Conservation (phyloP, 2,888 invertebrate species). For the Nineta flava region DNA sequence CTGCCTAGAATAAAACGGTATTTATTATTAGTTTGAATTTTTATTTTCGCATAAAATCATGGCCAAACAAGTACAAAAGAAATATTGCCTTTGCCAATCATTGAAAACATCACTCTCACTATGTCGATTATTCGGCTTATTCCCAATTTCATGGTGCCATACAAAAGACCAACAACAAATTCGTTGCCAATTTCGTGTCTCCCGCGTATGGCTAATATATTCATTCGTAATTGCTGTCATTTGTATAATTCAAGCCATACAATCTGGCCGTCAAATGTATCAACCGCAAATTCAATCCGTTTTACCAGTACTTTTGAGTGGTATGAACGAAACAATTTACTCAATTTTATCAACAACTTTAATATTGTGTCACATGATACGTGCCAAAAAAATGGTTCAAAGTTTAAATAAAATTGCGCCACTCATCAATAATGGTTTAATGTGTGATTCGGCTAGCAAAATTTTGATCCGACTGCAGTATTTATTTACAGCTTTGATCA, state of each 20-base stretch:
- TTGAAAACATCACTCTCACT: slow-evolving; percentile 16
- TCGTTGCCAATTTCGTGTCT: slow-evolving; percentile 20
- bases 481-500: slow-evolving; percentile 15
- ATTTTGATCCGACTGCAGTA: slow-evolving; percentile 16
- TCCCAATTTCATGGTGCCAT: slow-evolving; percentile 20
- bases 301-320: background rate
- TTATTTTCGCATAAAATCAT: too few species aligned
- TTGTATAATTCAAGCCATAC: slow-evolving; percentile 15
- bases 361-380: slow-evolving; percentile 16
- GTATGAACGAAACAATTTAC: slow-evolving; percentile 1
- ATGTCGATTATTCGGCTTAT: slow-evolving; percentile 20
- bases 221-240: slow-evolving; percentile 15
- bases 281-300: background rate
- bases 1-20: too few species aligned
- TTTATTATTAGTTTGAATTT: too few species aligned
- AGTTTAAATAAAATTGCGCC: slow-evolving; percentile 18
- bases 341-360: slow-evolving; percentile 11
- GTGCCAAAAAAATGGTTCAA: slow-evolving; percentile 18
- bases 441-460: slow-evolving; percentile 20
- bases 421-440: slow-evolving; percentile 19
- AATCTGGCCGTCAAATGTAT: slow-evolving; percentile 14
- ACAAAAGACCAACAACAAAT: slow-evolving; percentile 19
- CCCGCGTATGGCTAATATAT: slow-evolving; percentile 19
- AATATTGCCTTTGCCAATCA: slow-evolving; percentile 20
- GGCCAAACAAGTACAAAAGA: background rate